Percentiles rank a stretch among this genome's conserved stretches.
Conservation (phyloP, 2,797 vertebrate genomes). For the Morelia viridis region DNA sequence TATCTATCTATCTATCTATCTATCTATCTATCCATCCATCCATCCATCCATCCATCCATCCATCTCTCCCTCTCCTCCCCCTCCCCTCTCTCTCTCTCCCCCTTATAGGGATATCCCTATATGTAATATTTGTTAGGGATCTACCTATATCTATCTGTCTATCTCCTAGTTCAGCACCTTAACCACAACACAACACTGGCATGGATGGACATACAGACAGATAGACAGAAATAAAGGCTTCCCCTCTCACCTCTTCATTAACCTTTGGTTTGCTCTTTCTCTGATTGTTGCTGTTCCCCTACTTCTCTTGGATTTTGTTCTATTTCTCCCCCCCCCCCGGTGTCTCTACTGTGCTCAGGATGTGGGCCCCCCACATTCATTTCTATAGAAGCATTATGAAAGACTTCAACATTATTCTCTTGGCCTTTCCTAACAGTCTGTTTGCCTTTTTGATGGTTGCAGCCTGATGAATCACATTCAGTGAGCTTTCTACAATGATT, state of each 20-base stretch:
- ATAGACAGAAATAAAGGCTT: neutral
- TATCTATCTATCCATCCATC: too few relatives aligned
- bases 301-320: slow-evolving; percentile 1
- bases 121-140: neutral
- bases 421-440: slow-evolving; percentile 23
- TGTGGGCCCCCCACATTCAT: slow-evolving; percentile 9
- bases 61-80: neutral
- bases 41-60: neutral
- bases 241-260: slow-evolving; percentile 15
- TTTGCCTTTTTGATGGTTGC: slow-evolving; percentile 28
- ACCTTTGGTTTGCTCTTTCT: slow-evolving; percentile 19
- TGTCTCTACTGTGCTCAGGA: slow-evolving; percentile 1
- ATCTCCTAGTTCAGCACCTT: neutral
- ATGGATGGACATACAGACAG: neutral
- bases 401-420: slow-evolving; percentile 22
- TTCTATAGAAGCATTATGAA: slow-evolving; percentile 12
- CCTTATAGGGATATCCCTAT: neutral
- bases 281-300: neutral
- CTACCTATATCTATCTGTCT: neutral
- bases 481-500: slow-evolving; percentile 21
- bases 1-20: too few relatives aligned
- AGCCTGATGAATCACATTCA: slow-evolving; percentile 18
- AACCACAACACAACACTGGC: neutral
- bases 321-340: neutral
- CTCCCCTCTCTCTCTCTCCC: too few relatives aligned